Conservation (phyloP, 2,797 vertebrate genomes). For the Hoplostethus atlanticus region DNA sequence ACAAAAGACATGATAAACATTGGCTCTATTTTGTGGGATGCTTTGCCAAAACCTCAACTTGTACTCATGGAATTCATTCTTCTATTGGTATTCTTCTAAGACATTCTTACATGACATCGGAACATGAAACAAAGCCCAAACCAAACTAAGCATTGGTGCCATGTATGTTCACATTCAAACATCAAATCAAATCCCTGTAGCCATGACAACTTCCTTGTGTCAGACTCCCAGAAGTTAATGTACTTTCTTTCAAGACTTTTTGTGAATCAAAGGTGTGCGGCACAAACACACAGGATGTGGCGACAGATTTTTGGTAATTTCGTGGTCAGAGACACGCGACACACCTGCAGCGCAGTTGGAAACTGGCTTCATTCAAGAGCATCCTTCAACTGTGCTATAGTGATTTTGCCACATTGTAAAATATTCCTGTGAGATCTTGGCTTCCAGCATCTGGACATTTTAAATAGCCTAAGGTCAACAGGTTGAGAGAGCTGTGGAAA, state of each 20-base stretch:
- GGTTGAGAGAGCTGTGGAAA: slow-evolving; percentile 37
- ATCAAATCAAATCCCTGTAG: slow-evolving; percentile 23
- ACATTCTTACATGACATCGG: slow-evolving; percentile 44
- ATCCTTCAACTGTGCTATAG: slow-evolving; percentile 53
- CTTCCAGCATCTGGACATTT: slow-evolving; percentile 42
- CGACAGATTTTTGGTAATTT: too few relatives aligned
- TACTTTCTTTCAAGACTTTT: slow-evolving; percentile 9
- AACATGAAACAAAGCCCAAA: slow-evolving; percentile 51
- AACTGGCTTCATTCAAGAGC: slow-evolving; percentile 33
- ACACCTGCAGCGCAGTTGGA: too few relatives aligned
- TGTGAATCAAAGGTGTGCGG: too few relatives aligned
- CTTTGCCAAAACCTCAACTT: slow-evolving; percentile 51
- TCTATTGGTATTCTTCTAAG: slow-evolving; percentile 20
- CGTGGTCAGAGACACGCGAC: too few relatives aligned
- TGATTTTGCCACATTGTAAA: slow-evolving; percentile 64
- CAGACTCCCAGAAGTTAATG: not conserved
- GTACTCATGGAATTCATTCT: slow-evolving; percentile 64
- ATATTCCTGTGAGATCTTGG: slow-evolving; percentile 48
- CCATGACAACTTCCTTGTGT: slow-evolving; percentile 2
- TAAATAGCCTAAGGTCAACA: slow-evolving; percentile 33
- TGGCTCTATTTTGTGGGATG: slow-evolving; percentile 53
- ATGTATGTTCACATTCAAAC: slow-evolving; percentile 27
- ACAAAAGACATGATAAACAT: slow-evolving; percentile 5
- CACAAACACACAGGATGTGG: not conserved
- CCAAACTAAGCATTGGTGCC: slow-evolving; percentile 17